A percentile compares a stretch with the other conserved stretches of the same genome.
These are phyloP conservation scores for Euwallacea fornicatus DNA, from an alignment of 1,140 invertebrate genomes.

Conservation along the genomic window DNA sequence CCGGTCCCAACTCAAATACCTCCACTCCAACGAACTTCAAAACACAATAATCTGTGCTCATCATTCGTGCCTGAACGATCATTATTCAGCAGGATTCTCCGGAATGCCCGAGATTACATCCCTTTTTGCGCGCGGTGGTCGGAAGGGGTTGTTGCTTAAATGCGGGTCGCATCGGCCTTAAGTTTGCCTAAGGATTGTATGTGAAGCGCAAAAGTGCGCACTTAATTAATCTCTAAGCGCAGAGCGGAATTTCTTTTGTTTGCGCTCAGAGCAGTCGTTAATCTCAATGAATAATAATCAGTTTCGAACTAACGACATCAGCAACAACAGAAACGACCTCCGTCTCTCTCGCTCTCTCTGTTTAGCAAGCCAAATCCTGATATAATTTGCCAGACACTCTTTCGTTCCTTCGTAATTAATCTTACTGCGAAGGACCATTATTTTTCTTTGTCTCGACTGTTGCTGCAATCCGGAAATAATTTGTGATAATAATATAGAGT, in stretches of 20 bases:
- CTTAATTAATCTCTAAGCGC: too few species aligned
- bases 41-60: too few species aligned
- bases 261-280: background rate
- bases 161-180: background rate
- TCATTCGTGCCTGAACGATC: too few species aligned
- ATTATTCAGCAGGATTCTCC: too few species aligned
- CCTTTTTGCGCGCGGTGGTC: slow-evolving; percentile 10
- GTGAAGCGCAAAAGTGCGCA: background rate
- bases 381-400: background rate
- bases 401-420: background rate
- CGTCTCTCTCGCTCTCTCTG: background rate
- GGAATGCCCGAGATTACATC: background rate
- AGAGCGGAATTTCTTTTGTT: too few species aligned
- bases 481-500: too few species aligned
- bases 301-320: background rate
- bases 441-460: too few species aligned
- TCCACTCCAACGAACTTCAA: too few species aligned
- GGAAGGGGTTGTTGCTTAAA: slow-evolving; percentile 14
- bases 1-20: background rate
- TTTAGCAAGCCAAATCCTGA: background rate
- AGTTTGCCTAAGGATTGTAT: background rate
- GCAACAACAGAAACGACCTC: too few species aligned
- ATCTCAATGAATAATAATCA: slow-evolving; percentile 6
- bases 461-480: too few species aligned
- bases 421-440: background rate